Base-by-base conservation (phyloP, 2,888 invertebrate species). In the Lasioglossum malachurum region DNA sequence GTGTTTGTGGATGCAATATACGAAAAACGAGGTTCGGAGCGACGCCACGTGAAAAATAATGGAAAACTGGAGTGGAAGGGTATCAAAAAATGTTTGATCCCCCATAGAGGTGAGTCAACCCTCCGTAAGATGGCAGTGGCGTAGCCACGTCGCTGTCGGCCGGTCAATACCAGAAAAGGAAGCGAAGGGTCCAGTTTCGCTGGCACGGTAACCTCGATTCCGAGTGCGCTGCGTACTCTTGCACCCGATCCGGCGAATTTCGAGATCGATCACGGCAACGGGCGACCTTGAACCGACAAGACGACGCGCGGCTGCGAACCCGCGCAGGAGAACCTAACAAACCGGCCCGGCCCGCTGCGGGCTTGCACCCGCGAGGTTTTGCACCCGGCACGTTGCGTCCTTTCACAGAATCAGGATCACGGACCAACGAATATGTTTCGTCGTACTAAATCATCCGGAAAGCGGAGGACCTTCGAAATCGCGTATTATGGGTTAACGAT, bases 141-240 rank as follows among this genome's bases (percentile, higher is more conserved):
- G 79, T 81, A 85, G 87, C 86, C 83, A 83, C 85, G 77, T 31
- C 67, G 67, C 31, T 10, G 67, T 4, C 67, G 86, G 85, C 88
- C 89, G 93, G 89, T 93, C 93, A 92, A 93, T 93, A 93, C 89
- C 87, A 84, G 90, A 84, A 91, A 92, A 92, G 83, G 84, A 86
- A 87, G 67, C 67, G 87, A 86, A 91, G 89, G 89, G 88, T 89
- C 90, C 87, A 88, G 89, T 82, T 90, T 86, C 84, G 88, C 86
- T 92, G 94, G 93, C 93, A 94, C 93, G 93, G 93, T 94, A 94
- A 94, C 94, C 94, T 86, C 94, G 89, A 92, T 94, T 90, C 82
- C 64, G 57, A 60, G 80, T 72, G 75, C 76, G 46, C 80, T 49
- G 76, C 77, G 77, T 78, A 69, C 49, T 49, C 77, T 74, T 72